Base-by-base conservation (phyloP, 1,140 invertebrate genomes). In the Littorina saxatilis region DNA sequence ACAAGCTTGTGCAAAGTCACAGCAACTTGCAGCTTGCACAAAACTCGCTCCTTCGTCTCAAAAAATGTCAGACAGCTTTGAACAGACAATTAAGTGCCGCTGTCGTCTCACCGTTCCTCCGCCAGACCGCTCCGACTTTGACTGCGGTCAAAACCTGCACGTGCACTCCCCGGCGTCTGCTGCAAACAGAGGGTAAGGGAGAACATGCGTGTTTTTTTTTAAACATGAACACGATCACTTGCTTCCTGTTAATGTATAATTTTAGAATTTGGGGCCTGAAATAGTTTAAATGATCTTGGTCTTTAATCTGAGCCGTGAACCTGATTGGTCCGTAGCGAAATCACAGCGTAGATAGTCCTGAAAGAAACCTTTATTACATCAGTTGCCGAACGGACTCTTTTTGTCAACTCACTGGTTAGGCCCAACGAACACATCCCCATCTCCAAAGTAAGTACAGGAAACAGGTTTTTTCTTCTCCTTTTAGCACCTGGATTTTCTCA, bases 111-210 rank as follows among this genome's bases (percentile, higher is more conserved):
- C 70, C 70, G 23, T 4, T 13, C 7, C 7, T 50, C 9, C 37
- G 70, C 1, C 39, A 50, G 13, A 50, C 39, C n/a, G 11, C 70
- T 50, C 70, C 70, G 43, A 32, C 43, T n/a, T 52, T 73, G 70
- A 73, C 70, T 11, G 70, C 70, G 70, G 70, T 73, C 70, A 73
- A 47, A 73, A n/a, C n/a, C 20, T 39, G 17, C 23, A 39, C 40
- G 40, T 73, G 39, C 70, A 52, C 29, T 17, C 4, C 70, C 23
- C 70, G 39, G 39, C 70, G 70, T 29, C 17, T 15, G 11, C 7
- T 73, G 70, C 70, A 73, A n/a, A 73, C 70, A 29, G 70, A 73
- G 32, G 70, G 70, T 73, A 20, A 73, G 70, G n/a, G 23, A 9
- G 27, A n/a, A 23, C 50, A 52, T 52, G 50, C 47, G 7, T 20